These are phyloP conservation scores for Epizoanthus rinbou DNA, from an alignment of 92 coral and sea anemone species.

Conservation along the genomic window DNA sequence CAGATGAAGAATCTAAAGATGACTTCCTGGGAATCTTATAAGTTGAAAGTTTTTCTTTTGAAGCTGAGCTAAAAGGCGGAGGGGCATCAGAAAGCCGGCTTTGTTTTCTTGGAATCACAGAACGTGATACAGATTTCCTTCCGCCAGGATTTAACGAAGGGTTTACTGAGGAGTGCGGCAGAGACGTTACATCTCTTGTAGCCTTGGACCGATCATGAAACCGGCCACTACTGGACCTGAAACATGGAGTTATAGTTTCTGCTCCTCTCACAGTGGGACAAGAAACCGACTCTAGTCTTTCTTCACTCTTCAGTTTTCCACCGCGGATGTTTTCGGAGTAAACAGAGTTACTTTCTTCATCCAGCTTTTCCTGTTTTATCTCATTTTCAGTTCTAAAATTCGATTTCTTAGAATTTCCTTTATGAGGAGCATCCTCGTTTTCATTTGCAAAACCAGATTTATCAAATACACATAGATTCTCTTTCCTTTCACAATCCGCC, in stretches of 20 bases:
- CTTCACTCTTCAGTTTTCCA: background rate
- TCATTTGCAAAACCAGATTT: background rate
- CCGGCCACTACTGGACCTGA: background rate
- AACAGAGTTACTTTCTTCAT: background rate
- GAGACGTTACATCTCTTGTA: background rate
- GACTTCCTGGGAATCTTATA: slow-evolving; percentile 36
- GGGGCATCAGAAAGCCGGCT: background rate
- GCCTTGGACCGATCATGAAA: background rate
- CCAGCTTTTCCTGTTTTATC: background rate
- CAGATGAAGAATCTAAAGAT: background rate
- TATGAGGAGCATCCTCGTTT: background rate
- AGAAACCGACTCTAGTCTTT: background rate
- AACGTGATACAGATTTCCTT: background rate
- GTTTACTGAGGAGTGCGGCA: background rate
- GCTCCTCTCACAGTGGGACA: background rate
- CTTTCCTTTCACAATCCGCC: background rate
- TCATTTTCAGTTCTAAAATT: background rate
- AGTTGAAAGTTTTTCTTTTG: background rate
- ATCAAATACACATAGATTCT: background rate
- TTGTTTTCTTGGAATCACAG: slow-evolving; percentile 3
- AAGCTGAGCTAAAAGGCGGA: background rate
- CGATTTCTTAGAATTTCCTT: background rate
- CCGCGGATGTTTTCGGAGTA: background rate
- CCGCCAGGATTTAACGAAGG: no score
- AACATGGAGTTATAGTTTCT: background rate